A percentile compares a stretch with the other conserved stretches of the same genome.
phyloP scores from a whole-genome alignment of 1,140 invertebrate genomes.

The Drosophila willistoni region DNA sequence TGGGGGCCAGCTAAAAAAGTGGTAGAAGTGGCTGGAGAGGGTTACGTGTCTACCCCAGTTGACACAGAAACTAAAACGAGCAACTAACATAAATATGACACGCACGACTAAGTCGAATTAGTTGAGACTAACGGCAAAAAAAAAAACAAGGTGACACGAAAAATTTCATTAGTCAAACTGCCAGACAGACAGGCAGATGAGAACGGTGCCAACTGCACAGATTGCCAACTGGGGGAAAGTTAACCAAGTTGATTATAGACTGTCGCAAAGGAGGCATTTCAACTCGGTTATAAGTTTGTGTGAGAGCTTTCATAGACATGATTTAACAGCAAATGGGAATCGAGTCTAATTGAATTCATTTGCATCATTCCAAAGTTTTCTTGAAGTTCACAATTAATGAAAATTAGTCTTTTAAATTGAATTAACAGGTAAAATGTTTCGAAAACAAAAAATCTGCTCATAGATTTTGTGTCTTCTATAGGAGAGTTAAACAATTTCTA shows the following conservation, averaged over 20 bases:
- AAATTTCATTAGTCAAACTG: conserved; percentile 39
- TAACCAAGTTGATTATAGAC: conserved; percentile 13
- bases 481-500: too few relatives aligned
- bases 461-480: too few relatives aligned
- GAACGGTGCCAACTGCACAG: background rate
- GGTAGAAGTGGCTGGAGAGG: background rate
- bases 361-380: conserved; percentile 31
- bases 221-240: conserved; percentile 12
- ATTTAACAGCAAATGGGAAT: conserved; percentile 13
- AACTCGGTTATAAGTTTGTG: conserved; percentile 6
- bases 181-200: background rate
- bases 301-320: conserved; percentile 7
- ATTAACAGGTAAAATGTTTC: background rate
- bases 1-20: background rate
- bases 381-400: background rate
- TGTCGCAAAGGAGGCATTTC: background rate
- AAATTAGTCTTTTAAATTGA: background rate
- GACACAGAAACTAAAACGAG: conserved; percentile 50
- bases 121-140: conserved; percentile 23
- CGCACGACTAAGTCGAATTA: conserved; percentile 51
- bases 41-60: conserved; percentile 18
- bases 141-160: conserved; percentile 1
- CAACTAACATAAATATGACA: conserved; percentile 24
- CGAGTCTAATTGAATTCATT: conserved; percentile 9
- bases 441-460: background rate